These are phyloP conservation scores for Hydrophis major DNA, from an alignment of 2,797 vertebrate genomes.

Conservation along the genomic window DNA sequence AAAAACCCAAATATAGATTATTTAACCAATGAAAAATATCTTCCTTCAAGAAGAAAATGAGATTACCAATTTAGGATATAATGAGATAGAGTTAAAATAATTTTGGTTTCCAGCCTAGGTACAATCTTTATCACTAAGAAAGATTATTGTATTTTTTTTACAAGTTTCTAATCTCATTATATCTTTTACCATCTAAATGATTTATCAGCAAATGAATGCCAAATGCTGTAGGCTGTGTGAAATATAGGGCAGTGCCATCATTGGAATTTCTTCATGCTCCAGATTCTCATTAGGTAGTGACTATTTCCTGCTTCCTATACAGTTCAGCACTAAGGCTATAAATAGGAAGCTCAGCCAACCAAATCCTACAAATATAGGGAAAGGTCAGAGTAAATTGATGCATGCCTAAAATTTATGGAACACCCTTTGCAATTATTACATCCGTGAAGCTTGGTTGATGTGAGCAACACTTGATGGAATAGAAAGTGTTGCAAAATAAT, in stretches of 20 bases:
- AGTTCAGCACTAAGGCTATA: slow-evolving; percentile 58
- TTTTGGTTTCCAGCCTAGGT: slow-evolving; percentile 42
- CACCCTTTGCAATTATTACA: slow-evolving; percentile 60
- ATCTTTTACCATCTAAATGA: slow-evolving; percentile 67
- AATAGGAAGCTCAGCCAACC: slow-evolving; percentile 67
- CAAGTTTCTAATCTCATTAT: slow-evolving; percentile 72
- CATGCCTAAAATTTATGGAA: slow-evolving; percentile 69
- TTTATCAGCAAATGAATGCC: slow-evolving; percentile 65
- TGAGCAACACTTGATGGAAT: slow-evolving; percentile 59
- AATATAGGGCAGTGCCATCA: slow-evolving; percentile 56
- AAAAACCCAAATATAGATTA: slow-evolving; percentile 47
- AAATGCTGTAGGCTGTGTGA: slow-evolving; percentile 55
- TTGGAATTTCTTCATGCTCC: slow-evolving; percentile 59
- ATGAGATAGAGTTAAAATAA: slow-evolving; percentile 63
- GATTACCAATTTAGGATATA: slow-evolving; percentile 61
- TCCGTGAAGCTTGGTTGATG: slow-evolving; percentile 63
- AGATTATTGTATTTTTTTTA: slow-evolving; percentile 59
- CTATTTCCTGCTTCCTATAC: slow-evolving; percentile 53
- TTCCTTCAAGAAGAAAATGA: slow-evolving; percentile 55
- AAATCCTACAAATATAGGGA: slow-evolving; percentile 66
- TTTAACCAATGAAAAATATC: slow-evolving; percentile 27
- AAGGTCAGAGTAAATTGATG: slow-evolving; percentile 67
- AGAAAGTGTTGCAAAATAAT: slow-evolving; percentile 38
- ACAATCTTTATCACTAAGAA: slow-evolving; percentile 62
- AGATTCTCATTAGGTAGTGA: slow-evolving; percentile 67